Base-by-base conservation (phyloP, 2,113 vertebrate species). In the Poicephalus meyeri region DNA sequence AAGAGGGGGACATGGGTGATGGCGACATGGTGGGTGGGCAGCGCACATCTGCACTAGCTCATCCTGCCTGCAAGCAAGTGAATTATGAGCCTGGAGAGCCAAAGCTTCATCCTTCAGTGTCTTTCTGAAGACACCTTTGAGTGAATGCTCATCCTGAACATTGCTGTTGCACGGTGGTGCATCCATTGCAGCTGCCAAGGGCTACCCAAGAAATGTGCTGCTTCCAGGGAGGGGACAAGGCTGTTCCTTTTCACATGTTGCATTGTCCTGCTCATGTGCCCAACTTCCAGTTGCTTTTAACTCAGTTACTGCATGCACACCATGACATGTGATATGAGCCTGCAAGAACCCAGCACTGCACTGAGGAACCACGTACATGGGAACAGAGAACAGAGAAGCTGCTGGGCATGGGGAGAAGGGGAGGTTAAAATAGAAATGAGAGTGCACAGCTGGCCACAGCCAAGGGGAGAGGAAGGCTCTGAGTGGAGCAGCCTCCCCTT, bases 321-420 rank as follows among this genome's bases (percentile, higher is more conserved):
- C 0, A 4, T 35, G 46, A 11, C 0, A 0, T 1, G 13, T 24
- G 70, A 14, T 1, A 12, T 1, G n/a, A 71, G 35, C 52, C 29
- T 2, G 0, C 24, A 17, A 19, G 20, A 5, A 29, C 33, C 33
- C 5, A 0, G 13, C 23, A 24, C n/a, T 11, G n/a, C 7, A 0
- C 1, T 28, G 52, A 50, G 77, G 77, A 78, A n/a, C 65, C 7
- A 3, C 9, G 16, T 0, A 8, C 31, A 4, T 16, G 50, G 50
- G 35, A 66, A 66, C 3, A n/a, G 82, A 61, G 46, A 66, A 25
- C 15, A n/a, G 82, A 61, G 46, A 66, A 25, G 13, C 33, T 9
- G 52, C 72, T 25, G 29, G 35, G 37, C 20, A 19, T 1, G 1
- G 55, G 49, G 47, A 31, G 37, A 68, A n/a, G 8, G 55, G 31